Conservation (phyloP, 2,797 vertebrate genomes). For the Potorous gilbertii region DNA sequence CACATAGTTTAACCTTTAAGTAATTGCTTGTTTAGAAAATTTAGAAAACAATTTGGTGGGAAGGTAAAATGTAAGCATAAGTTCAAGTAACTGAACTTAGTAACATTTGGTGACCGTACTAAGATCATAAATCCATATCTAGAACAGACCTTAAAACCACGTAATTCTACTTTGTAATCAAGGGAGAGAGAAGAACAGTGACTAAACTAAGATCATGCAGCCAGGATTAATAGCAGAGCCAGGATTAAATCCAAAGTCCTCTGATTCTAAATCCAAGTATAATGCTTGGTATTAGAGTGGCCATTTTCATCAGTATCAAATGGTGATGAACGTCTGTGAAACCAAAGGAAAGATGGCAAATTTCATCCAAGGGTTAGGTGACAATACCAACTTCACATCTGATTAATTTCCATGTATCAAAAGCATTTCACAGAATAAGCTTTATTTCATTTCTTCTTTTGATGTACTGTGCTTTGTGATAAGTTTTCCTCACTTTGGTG, state of each 20-base stretch:
- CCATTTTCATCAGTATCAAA: neutral
- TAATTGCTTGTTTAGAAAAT: neutral
- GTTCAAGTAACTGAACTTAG: neutral
- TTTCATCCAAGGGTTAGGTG: neutral
- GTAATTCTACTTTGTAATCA: neutral
- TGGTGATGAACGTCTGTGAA: neutral
- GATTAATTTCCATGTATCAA: neutral
- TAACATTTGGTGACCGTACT: neutral
- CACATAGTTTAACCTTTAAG: neutral
- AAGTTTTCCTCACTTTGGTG: neutral
- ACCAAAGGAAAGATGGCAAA: neutral
- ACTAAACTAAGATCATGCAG: neutral
- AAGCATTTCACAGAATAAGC: neutral
- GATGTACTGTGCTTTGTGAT: neutral
- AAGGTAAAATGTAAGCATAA: neutral
- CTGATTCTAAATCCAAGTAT: neutral
- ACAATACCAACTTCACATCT: neutral
- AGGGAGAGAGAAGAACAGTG: neutral
- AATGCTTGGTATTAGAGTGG: neutral
- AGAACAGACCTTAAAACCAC: neutral
- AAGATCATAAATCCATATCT: neutral
- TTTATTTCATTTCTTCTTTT: neutral
- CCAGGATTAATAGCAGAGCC: neutral
- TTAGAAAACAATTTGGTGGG: neutral
- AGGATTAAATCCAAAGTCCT: neutral